phyloP scores from a whole-genome alignment of 2,797 vertebrate genomes.

The Parauchenoglanis punctatus region DNA sequence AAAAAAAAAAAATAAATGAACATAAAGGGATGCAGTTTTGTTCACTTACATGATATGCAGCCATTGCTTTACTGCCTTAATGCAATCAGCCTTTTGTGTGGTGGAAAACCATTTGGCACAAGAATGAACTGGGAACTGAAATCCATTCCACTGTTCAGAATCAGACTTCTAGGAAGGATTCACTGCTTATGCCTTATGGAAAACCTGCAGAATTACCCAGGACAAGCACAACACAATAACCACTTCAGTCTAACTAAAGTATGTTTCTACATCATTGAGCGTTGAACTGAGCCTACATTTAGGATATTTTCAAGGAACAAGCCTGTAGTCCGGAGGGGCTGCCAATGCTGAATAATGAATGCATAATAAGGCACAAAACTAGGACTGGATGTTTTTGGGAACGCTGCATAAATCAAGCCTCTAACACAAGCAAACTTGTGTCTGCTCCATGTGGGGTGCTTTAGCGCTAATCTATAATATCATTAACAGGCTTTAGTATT shows the following conservation, averaged over 20 bases:
- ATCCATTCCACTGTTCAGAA: constrained; percentile 4
- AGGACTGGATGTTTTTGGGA: neutral
- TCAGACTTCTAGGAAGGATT: neutral
- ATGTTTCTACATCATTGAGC: neutral
- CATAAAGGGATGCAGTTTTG: neutral
- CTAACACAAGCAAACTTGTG: constrained; percentile 4
- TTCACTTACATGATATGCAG: neutral
- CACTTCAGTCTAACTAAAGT: neutral
- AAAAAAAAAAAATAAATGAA: neutral
- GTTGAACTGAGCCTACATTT: neutral
- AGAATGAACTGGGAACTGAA: neutral
- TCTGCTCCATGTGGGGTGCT: neutral
- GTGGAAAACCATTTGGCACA: constrained; percentile 3
- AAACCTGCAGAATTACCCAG: neutral
- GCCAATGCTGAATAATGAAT: constrained; percentile 4
- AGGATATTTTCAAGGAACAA: neutral
- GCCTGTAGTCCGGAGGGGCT: neutral
- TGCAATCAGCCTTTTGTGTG: constrained; percentile 6
- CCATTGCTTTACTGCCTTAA: neutral
- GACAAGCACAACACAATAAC: neutral
- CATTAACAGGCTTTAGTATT: neutral
- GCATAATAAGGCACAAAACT: neutral
- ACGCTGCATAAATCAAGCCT: neutral
- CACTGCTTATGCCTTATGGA: neutral
- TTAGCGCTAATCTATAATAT: neutral